Evolutionary conservation across 2,797 vertebrate genomes (phyloP), one percentile per base, ranked within the genome.

Genomic region (Sus cebifrons): DNA sequence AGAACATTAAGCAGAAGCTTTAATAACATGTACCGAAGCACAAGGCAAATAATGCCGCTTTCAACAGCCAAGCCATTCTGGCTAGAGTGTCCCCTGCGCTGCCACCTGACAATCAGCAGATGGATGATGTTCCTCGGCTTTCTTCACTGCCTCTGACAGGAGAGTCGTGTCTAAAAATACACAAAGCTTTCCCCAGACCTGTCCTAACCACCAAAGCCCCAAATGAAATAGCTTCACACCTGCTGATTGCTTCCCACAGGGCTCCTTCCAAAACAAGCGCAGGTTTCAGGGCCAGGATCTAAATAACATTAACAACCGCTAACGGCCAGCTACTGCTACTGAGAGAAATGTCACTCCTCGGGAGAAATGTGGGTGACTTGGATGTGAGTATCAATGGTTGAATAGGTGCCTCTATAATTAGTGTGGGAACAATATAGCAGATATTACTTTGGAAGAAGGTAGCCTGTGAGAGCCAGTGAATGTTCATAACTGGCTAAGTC

Each of bases 1-100:
- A 97, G 94, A 98, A 95, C 96, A 96, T 95, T 96, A 97, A 94
- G 78, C 67, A 14, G 64, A 58, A 91, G 85, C 40, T 86, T 96
- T 97, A 97, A 97, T 97, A 96, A 81, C 85, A 86, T 95, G 89
- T 92, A 96, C 65, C 95, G 71, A 7, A 92, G 77, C 78, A 86
- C 97, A 95, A 87, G 82, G 97, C 96, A 97, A 97, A 96, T 96
- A 92, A 95, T 62, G 79, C 89, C 94, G 73, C 92, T 95, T 86
- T 86, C 65, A 81, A 92, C 60, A 73, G 77, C 65, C 82, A 82
- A 87, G 56, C 74, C 81, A 10, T 89, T 94, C 93, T 84, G 68
- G 83, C 75, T 88, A 73, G 85, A 95, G 82, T 58, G 68, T 89
- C 93, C 92, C 71, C 87, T 54, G 65, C 58, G 82, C 85, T 87